A percentile compares a stretch with the other conserved stretches of the same genome.
Conservation (phyloP, 1,140 invertebrate species). For the Druon quercuslanigerum region DNA sequence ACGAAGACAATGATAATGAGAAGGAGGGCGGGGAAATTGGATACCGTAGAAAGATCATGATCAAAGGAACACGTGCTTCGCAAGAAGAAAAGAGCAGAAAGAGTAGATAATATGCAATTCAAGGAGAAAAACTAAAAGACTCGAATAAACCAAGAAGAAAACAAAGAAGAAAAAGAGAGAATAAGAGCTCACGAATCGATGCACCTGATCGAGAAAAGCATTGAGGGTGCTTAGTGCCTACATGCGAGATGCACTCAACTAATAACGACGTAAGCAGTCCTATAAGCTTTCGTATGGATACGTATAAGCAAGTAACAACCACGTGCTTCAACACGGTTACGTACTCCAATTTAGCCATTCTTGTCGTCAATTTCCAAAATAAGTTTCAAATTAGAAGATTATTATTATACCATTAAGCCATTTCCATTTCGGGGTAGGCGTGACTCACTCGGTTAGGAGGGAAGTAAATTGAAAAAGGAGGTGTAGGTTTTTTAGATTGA, state of each 20-base stretch:
- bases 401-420: too few relatives aligned
- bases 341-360: background rate
- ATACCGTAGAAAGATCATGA: constrained; percentile 1
- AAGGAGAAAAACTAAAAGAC: too few relatives aligned
- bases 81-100: background rate
- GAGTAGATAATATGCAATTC: too few relatives aligned
- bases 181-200: background rate
- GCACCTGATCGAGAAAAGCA: constrained; percentile 20
- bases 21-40: constrained; percentile 27
- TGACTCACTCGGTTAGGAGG: too few relatives aligned
- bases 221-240: constrained; percentile 24
- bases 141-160: too few relatives aligned
- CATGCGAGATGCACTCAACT: constrained; percentile 20
- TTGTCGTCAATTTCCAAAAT: too few relatives aligned
- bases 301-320: constrained; percentile 26
- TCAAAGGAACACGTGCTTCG: constrained; percentile 24
- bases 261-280: constrained; percentile 34
- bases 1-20: constrained; percentile 27
- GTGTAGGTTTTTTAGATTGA: too few relatives aligned
- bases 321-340: constrained; percentile 28
- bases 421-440: too few relatives aligned
- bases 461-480: too few relatives aligned
- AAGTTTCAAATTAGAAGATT: too few relatives aligned
- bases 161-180: too few relatives aligned
- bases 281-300: constrained; percentile 34